Percentiles rank a stretch among this genome's conserved stretches.
These are phyloP conservation scores for Fringilla coelebs DNA, from an alignment of 2,797 vertebrate species.

Conservation along the genomic window DNA sequence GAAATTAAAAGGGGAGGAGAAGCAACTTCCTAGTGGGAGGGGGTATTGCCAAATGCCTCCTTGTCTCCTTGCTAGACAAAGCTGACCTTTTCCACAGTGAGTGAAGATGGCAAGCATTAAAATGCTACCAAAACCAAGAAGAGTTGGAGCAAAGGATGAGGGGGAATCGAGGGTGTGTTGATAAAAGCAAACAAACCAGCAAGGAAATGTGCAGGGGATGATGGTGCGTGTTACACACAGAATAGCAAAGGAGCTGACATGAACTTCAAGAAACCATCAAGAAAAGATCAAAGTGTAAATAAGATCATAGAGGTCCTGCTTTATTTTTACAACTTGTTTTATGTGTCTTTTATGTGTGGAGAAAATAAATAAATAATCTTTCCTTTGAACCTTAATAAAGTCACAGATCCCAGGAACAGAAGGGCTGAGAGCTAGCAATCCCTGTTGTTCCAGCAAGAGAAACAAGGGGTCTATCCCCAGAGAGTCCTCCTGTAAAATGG, in stretches of 20 bases:
- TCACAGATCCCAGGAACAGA: slow-evolving; percentile 14
- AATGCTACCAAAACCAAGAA: neutral
- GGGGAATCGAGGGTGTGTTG: neutral
- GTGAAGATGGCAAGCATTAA: neutral
- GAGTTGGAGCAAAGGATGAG: neutral
- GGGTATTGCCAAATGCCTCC: neutral
- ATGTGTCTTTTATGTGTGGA: slow-evolving; percentile 51
- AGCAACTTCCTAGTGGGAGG: neutral
- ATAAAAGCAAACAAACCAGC: neutral
- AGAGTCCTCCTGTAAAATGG: neutral
- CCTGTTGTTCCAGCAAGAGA: slow-evolving; percentile 6
- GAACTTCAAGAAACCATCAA: slow-evolving; percentile 40
- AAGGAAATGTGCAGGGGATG: neutral
- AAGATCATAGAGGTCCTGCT: slow-evolving; percentile 40
- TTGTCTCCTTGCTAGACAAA: neutral
- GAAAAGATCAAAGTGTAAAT: slow-evolving; percentile 55
- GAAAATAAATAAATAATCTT: slow-evolving; percentile 63
- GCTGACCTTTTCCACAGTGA: neutral
- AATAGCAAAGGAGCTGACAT: neutral
- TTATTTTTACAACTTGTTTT: slow-evolving; percentile 44
- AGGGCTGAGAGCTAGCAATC: slow-evolving; percentile 35
- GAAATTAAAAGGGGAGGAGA: neutral
- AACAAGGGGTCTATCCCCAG: neutral
- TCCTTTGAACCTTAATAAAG: slow-evolving; percentile 61
- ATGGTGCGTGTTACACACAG: neutral